Evolutionary conservation across 2,113 vertebrate species (phyloP), one percentile per base, ranked within the genome.

Genomic region (Toxostoma redivivum): DNA sequence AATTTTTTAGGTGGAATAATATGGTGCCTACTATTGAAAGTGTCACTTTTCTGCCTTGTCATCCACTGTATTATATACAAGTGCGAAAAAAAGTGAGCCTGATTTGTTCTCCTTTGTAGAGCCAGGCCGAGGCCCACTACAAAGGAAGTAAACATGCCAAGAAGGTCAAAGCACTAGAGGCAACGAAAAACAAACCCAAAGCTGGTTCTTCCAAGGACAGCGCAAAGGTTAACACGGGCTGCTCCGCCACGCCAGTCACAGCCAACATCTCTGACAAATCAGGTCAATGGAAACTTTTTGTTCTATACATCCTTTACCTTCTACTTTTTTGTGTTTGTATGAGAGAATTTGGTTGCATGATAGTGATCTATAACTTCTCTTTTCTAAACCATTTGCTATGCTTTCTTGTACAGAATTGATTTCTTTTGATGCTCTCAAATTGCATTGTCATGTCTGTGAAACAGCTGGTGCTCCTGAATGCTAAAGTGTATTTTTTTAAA

Each of bases 101-200:
- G 98, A 98, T 99, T 99, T 99, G 98, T 99, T 99, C 98, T 99
- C 98, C 98, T 99, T 98, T 98, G 98, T 98, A 99, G 99, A 99
- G 98, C 98, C 99, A 99, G 98, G 99, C 99, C 73, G 99, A 99
- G 97, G 99, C 99, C 91, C 99, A 99, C 98, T 99, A 99, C 98
- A 99, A 99, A 99, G 99, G 99, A 98, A 99, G 99, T 97, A 99
- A 99, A 97, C 99, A 99, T 96, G 99, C 99, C 98, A 99, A 99
- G 99, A 99, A 99, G 98, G 98, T 99, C 97, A 99, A 99, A 99
- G 98, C 98, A 96, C 98, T 99, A 98, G 99, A 99, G 98, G 98
- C 98, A 98, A 98, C 98, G 95, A 99, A 99, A 98, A 98, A 97
- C 97, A 99, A 99, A 96, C 98, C 98, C 98, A 98, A 99, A 98